A percentile compares a stretch with the other conserved stretches of the same genome.
Conservation (phyloP, 2,113 vertebrate genomes). For the Pan paniscus region DNA sequence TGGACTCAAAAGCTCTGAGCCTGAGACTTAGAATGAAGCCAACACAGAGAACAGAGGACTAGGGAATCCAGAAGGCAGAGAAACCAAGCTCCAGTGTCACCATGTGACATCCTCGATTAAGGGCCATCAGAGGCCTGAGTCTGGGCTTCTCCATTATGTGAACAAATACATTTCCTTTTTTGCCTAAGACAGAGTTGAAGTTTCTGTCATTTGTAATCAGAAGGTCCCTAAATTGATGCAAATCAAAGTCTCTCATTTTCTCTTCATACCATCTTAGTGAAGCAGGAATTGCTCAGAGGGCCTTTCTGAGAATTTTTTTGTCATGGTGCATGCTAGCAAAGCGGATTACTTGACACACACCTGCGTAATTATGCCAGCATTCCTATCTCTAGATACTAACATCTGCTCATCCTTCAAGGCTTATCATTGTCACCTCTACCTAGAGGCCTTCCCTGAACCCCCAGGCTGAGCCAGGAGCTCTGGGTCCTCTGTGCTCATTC, state of each 20-base stretch:
- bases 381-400: not conserved
- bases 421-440: not conserved
- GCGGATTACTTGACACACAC: not conserved
- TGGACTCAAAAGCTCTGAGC: not conserved
- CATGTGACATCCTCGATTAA: fast-evolving
- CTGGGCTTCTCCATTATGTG: not conserved
- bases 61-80: not conserved
- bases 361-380: not conserved
- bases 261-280: no score
- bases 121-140: no score
- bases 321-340: no score
- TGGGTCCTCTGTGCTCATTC: not conserved
- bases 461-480: not conserved
- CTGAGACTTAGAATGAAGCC: not conserved
- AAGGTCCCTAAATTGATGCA: not conserved
- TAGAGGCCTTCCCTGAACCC: not conserved
- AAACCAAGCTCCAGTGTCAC: not conserved
- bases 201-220: not conserved
- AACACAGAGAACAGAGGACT: not conserved
- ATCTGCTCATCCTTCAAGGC: not conserved
- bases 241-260: not conserved
- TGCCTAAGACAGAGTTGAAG: not conserved
- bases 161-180: not conserved
- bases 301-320: not conserved
- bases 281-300: not conserved